phyloP scores from a whole-genome alignment of 2,113 vertebrate species.

The human (Homo sapiens) region GRCh38 chr9:29882501-29883000 shows the following conservation, averaged over 20 bases:
- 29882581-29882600: background rate
- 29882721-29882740: background rate
- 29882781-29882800: background rate
- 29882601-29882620: background rate
- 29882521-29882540: background rate
- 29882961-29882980: background rate
- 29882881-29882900: no score
- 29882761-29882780: background rate
- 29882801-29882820: background rate
- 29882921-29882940: background rate
- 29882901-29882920: background rate
- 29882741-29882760: background rate
- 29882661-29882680: background rate
- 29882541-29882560: background rate
- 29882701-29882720: background rate
- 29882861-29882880: background rate
- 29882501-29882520: background rate
- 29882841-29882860: background rate
- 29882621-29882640: background rate
- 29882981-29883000: background rate
- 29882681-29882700: background rate
- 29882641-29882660: background rate
- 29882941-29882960: background rate
- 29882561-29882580: background rate
- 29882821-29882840: background rate